These are phyloP conservation scores for Hemiprocne comata DNA, from an alignment of 2,113 vertebrate genomes.

Conservation along the genomic window DNA sequence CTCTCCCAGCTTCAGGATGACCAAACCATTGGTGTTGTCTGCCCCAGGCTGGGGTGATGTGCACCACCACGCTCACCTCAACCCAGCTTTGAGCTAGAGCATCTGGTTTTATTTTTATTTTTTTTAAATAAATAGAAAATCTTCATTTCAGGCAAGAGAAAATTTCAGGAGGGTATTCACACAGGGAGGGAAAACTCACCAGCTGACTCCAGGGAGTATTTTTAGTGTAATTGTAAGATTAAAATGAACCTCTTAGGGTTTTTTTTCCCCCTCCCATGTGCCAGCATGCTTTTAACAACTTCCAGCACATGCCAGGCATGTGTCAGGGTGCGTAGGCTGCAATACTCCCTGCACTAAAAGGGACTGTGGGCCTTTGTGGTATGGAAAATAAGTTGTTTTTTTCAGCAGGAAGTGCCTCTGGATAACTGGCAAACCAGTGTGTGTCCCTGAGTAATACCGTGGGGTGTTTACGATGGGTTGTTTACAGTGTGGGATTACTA, in stretches of 20 bases:
- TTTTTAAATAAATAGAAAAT: background rate
- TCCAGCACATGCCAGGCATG: accelerated
- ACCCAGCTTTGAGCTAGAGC: background rate
- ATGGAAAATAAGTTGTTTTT: background rate
- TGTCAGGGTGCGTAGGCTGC: accelerated
- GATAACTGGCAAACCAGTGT: background rate
- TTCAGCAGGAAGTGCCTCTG: background rate
- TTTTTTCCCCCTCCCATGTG: background rate
- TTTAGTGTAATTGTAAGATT: background rate
- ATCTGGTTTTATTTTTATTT: too few relatives aligned
- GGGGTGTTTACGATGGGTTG: background rate
- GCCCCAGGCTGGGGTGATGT: accelerated
- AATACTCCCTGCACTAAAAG: accelerated
- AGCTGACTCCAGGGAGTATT: background rate
- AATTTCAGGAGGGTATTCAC: background rate
- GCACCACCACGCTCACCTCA: background rate
- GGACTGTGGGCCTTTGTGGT: background rate
- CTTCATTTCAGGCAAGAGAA: background rate
- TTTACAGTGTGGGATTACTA: background rate
- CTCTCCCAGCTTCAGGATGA: background rate
- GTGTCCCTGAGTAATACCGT: background rate
- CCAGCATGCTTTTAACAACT: background rate
- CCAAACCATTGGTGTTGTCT: background rate
- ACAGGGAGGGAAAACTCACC: background rate
- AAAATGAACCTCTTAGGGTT: background rate